Percentiles rank a stretch among this genome's conserved stretches.
These are phyloP conservation scores for Bimastos eiseni DNA, from an alignment of 2,888 invertebrate species.

Conservation along the genomic window DNA sequence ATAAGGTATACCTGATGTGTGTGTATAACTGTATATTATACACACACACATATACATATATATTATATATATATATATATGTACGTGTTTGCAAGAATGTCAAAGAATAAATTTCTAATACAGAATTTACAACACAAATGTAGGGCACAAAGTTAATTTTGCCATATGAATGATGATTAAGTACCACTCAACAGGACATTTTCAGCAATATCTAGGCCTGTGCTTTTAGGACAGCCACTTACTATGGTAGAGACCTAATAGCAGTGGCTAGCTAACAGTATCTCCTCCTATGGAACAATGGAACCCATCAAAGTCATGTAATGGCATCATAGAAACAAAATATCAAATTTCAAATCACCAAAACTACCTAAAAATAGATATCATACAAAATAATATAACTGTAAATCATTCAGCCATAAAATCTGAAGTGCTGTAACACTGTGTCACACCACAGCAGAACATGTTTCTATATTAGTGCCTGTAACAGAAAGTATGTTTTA, in stretches of 20 bases:
- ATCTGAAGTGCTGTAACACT: too few relatives aligned
- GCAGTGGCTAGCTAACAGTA: background rate
- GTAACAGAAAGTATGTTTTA: too few relatives aligned
- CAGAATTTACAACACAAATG: constrained; percentile 6
- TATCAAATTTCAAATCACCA: too few relatives aligned
- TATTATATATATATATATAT: background rate
- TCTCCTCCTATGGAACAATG: too few relatives aligned
- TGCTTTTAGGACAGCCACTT: background rate
- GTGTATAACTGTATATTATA: too few relatives aligned
- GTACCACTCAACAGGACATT: background rate
- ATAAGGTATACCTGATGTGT: too few relatives aligned
- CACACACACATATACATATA: background rate
- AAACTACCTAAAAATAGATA: background rate
- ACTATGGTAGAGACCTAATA: background rate
- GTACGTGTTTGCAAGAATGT: background rate
- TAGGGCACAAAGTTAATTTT: background rate
- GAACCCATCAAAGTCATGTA: too few relatives aligned
- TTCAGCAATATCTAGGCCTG: background rate
- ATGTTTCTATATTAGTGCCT: too few relatives aligned
- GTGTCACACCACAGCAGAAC: too few relatives aligned
- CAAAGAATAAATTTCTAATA: background rate
- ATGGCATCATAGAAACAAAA: too few relatives aligned
- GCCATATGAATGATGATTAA: background rate
- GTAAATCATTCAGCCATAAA: too few relatives aligned
- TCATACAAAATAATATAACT: too few relatives aligned